Evolutionary conservation across 2,888 invertebrate genomes (phyloP).

Genomic region (Siphlonurus alternatus): DNA sequence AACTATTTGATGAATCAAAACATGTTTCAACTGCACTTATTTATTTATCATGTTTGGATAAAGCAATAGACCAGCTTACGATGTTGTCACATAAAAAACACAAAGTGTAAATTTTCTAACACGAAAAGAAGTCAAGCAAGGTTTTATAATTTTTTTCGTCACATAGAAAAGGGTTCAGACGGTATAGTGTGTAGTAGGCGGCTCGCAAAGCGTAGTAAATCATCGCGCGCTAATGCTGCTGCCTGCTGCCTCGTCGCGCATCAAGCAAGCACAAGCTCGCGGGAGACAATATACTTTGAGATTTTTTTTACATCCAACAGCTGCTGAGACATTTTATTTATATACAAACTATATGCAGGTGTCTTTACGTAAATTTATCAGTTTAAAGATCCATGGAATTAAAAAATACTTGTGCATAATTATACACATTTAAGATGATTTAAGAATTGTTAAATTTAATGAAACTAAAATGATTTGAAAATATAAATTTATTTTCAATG

Average conservation of each 20-base stretch:
- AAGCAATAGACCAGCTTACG: too few relatives aligned
- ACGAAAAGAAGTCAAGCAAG: not conserved
- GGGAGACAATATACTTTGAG: not conserved
- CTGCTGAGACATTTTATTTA: not conserved
- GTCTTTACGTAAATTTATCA: not conserved
- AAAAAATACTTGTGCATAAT: too few relatives aligned
- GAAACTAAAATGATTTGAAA: too few relatives aligned
- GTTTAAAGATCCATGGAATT: too few relatives aligned
- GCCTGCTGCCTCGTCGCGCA: not conserved
- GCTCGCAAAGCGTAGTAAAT: not conserved
- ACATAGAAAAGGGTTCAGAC: not conserved
- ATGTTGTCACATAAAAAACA: too few relatives aligned
- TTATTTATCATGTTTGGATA: too few relatives aligned
- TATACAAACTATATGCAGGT: not conserved
- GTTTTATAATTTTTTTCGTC: not conserved
- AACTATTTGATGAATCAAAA: too few relatives aligned
- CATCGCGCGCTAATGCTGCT: not conserved
- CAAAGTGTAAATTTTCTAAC: not conserved
- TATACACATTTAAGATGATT: too few relatives aligned
- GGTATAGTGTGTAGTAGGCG: not conserved
- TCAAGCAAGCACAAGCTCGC: not conserved
- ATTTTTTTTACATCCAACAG: not conserved
- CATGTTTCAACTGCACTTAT: too few relatives aligned
- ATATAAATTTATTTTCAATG: too few relatives aligned
- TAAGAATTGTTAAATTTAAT: too few relatives aligned